Evolutionary conservation across 1,140 invertebrate species (phyloP), one percentile per base, ranked within the genome.

Genomic region (Arion vulgaris): DNA sequence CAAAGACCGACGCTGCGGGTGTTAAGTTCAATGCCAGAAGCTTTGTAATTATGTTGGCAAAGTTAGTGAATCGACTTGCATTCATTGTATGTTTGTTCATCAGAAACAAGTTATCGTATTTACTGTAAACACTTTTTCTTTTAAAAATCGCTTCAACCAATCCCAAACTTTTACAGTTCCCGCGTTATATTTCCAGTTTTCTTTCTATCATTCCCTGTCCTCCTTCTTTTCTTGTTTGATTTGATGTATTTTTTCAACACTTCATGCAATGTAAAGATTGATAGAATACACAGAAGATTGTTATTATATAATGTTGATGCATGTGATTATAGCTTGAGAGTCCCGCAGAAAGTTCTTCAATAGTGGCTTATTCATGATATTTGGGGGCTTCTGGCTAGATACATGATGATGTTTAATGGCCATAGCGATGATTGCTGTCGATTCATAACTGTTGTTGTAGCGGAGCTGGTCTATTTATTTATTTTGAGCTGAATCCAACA

Each of bases 81-180:
- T 66, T 66, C 62, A 66, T 66, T 66, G 62, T 66, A 11, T 23
- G 62, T 66, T n/a, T 66, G 62, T 66, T 66, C 62, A 66, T 66
- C 62, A 66, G 62, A 66, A 66, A 34, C 62, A 34, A 32, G 2
- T 66, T 66, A 32, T 66, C n/a, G 28, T 17, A 34, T 66, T 66
- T 28, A 66, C 5, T 32, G 1, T 32, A 66, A 66, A 66, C 62
- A 66, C 1, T 2, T 66, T 66, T 57, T 19, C 51, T 23, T 19
- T 19, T 23, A 26, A 26, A 4, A 45, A 45, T 45, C n/a, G n/a
- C n/a, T n/a, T n/a, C n/a, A n/a, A n/a, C n/a, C n/a, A n/a, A n/a
- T n/a, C n/a, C n/a, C n/a, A n/a, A n/a, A n/a, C n/a, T n/a, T n/a
- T n/a, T n/a, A n/a, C n/a, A n/a, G n/a, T n/a, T n/a, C n/a, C n/a